A percentile compares a stretch with the other conserved stretches of the same genome.
phyloP scores from a whole-genome alignment of 2,113 vertebrate species.

The Bubo scandiacus region DNA sequence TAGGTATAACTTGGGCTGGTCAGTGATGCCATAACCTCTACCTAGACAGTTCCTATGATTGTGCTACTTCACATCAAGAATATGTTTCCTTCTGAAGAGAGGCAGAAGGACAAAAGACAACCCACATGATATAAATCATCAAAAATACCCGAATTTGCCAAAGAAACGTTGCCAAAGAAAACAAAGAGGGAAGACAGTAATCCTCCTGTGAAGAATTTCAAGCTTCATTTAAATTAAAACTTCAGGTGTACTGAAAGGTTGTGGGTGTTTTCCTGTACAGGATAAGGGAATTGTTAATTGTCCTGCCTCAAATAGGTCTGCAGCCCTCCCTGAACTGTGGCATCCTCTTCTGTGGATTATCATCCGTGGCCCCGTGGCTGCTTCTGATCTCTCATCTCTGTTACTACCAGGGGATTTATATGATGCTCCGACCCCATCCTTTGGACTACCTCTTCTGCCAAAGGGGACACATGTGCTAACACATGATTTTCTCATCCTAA shows the following conservation, averaged over 20 bases:
- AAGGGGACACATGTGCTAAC: not conserved
- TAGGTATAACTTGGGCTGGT: not conserved
- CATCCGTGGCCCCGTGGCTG: not conserved
- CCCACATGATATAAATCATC: not conserved
- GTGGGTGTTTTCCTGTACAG: not conserved
- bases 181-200: not conserved
- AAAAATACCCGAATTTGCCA: not conserved
- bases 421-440: not conserved
- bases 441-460: not conserved
- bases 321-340: not conserved
- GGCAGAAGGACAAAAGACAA: not conserved
- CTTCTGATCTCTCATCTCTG: accelerated
- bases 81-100: not conserved
- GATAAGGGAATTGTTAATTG: not conserved
- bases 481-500: not conserved
- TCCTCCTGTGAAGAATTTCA: not conserved
- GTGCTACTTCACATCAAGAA: not conserved
- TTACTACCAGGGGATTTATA: not conserved
- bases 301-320: not conserved
- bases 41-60: not conserved
- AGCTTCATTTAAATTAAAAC: not conserved
- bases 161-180: not conserved
- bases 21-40: not conserved
- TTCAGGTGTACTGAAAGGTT: not conserved
- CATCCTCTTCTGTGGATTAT: not conserved